Conservation (phyloP, 2,797 vertebrate genomes). For the Microchirus variegatus region DNA sequence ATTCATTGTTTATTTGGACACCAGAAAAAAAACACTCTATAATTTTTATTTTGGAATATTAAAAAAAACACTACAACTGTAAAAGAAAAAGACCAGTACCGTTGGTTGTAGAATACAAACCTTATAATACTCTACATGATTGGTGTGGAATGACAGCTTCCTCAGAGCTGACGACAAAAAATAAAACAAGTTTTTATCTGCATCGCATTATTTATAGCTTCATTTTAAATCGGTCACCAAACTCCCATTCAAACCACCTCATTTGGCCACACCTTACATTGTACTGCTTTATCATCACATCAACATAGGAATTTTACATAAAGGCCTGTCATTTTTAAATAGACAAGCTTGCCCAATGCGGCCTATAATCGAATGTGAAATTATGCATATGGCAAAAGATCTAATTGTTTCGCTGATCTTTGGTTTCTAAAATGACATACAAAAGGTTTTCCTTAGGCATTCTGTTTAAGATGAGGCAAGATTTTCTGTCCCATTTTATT, state of each 20-base stretch:
- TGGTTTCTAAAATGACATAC: constrained; percentile 3
- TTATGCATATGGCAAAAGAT: constrained; percentile 7
- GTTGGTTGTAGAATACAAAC: too few species aligned
- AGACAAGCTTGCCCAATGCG: neutral
- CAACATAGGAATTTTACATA: neutral
- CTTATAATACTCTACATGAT: neutral
- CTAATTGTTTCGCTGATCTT: constrained; percentile 13
- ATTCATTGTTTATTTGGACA: too few species aligned
- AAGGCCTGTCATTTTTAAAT: too few species aligned
- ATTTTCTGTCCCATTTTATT: too few species aligned
- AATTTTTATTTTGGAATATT: too few species aligned
- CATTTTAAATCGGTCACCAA: constrained; percentile 18
- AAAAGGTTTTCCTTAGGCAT: neutral
- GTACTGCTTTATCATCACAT: neutral
- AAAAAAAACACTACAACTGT: too few species aligned
- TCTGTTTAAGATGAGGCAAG: constrained; percentile 1
- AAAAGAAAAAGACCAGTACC: too few species aligned
- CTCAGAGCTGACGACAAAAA: neutral
- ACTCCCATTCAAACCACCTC: constrained; percentile 18
- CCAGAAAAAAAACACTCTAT: too few species aligned
- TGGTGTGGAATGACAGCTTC: constrained; percentile 1
- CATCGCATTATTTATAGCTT: constrained; percentile 13
- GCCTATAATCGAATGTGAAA: constrained; percentile 22
- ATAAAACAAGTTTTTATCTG: constrained; percentile 1
- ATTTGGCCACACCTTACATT: constrained; percentile 6